Conservation (phyloP, 2,888 invertebrate genomes). For the Drosophila longiperda region DNA sequence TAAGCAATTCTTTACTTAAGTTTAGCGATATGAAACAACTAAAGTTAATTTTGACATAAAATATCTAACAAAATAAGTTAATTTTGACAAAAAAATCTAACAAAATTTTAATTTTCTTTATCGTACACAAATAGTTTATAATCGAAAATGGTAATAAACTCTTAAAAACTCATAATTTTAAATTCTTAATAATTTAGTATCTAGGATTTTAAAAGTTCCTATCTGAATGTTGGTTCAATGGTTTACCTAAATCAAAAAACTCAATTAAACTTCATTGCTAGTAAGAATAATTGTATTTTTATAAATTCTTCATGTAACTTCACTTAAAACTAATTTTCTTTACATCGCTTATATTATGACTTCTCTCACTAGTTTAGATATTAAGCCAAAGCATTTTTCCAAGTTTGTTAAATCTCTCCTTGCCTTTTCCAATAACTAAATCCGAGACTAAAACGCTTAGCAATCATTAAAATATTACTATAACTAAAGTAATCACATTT, state of each 20-base stretch:
- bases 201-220: neutral
- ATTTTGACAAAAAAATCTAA: no score
- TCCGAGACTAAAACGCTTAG: neutral
- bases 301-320: neutral
- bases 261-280: neutral
- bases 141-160: neutral
- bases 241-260: no score
- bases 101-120: no score
- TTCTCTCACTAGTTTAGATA: neutral
- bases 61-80: no score
- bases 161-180: neutral
- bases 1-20: neutral
- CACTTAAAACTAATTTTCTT: neutral
- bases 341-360: neutral
- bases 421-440: neutral
- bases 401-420: neutral
- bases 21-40: no score
- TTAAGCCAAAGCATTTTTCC: fast-evolving
- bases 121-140: no score
- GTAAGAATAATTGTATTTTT: neutral
- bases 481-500: neutral
- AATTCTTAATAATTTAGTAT: fast-evolving
- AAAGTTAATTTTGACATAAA: no score
- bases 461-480: neutral
- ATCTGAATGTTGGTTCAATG: neutral